phyloP scores from a whole-genome alignment of 2,113 vertebrate genomes.

The Otus sunia region DNA sequence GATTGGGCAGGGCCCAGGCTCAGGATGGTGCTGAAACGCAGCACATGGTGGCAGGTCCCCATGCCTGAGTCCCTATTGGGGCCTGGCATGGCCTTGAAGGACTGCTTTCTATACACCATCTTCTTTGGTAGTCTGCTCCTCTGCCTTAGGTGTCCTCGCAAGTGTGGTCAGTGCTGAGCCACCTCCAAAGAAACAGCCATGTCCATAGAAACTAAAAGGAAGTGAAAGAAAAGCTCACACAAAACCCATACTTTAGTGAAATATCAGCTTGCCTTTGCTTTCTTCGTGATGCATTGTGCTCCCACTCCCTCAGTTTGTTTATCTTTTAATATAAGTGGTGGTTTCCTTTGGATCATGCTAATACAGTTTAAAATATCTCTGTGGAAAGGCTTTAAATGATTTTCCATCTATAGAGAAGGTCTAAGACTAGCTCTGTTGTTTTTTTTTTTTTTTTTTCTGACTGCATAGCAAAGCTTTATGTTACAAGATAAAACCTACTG shows the following conservation, averaged over 20 bases:
- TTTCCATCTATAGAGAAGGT: neutral
- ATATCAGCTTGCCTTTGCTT: neutral
- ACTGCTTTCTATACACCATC: neutral
- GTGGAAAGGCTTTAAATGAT: neutral
- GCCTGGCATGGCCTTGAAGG: rapidly evolving
- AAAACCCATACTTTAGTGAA: neutral
- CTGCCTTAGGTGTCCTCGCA: neutral
- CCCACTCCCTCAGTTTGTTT: neutral
- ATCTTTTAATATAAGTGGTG: neutral
- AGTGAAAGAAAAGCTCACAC: neutral
- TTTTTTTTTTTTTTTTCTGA: neutral
- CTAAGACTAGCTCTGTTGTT: neutral
- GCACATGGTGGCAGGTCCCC: neutral
- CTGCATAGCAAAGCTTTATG: neutral
- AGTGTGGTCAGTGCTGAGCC: rapidly evolving
- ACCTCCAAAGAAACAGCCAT: neutral
- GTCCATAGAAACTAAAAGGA: neutral
- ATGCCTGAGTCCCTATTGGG: rapidly evolving
- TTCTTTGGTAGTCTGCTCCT: neutral
- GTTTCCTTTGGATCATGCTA: neutral
- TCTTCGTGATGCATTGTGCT: rapidly evolving
- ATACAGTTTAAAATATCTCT: neutral
- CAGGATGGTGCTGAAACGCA: rapidly evolving
- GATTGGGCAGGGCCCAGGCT: rapidly evolving
- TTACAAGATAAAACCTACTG: neutral